These are phyloP conservation scores for Myotis lucifugus DNA, from an alignment of 2,113 vertebrate genomes.

Conservation along the genomic window DNA sequence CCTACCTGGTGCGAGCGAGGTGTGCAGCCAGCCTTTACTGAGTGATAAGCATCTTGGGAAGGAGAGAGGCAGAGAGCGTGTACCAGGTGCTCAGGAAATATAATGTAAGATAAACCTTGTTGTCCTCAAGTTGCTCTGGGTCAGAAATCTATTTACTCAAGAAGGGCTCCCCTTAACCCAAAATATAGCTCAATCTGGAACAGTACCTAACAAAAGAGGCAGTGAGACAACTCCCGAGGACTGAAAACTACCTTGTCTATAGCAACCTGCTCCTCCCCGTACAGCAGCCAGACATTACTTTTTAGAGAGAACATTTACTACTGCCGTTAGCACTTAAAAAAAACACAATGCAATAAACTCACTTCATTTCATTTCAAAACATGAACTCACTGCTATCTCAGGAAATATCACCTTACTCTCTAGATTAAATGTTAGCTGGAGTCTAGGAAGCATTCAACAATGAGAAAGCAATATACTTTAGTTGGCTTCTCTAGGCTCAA, in stretches of 20 bases:
- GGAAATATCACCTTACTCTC: constrained; percentile 81
- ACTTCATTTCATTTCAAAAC: constrained; percentile 74
- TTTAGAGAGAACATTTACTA: constrained; percentile 34
- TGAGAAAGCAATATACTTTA: constrained; percentile 75
- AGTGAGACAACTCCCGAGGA: background rate
- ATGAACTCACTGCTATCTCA: constrained; percentile 74
- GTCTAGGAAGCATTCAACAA: constrained; percentile 68
- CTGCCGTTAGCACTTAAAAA: background rate
- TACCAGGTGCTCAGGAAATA: background rate
- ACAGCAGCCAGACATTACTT: constrained; percentile 1
- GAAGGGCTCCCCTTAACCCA: background rate
- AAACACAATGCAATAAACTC: constrained; percentile 44
- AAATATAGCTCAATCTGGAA: background rate
- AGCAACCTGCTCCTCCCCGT: background rate
- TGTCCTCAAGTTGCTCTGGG: background rate
- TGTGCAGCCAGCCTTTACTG: background rate
- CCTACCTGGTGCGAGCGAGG: background rate
- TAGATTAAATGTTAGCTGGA: constrained; percentile 73
- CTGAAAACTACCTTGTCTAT: background rate
- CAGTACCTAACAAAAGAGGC: background rate
- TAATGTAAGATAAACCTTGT: background rate
- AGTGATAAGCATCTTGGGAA: background rate
- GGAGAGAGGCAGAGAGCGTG: background rate
- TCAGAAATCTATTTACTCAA: background rate
- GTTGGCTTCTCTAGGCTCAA: constrained; percentile 70